Conservation (phyloP, 1,140 invertebrate genomes). For the Penaeus chinensis region DNA sequence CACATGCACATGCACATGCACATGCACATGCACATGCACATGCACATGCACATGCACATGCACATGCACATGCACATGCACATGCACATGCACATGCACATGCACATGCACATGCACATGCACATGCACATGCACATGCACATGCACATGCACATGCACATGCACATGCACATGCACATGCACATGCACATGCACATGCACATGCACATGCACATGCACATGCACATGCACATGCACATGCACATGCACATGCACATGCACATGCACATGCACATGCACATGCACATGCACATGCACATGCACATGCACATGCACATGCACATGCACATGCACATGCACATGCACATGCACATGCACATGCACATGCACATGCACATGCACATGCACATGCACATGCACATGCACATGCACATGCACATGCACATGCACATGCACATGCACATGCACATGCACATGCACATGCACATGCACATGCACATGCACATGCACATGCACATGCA, state of each 20-base stretch:
- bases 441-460: too few species aligned
- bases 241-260: neutral
- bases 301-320: too few species aligned
- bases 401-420: too few species aligned
- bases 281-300: too few species aligned
- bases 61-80: neutral
- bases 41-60: too few species aligned
- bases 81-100: neutral
- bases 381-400: conserved; percentile 7
- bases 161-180: too few species aligned
- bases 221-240: neutral
- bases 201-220: neutral
- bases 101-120: neutral
- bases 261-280: neutral
- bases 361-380: neutral
- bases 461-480: neutral
- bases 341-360: neutral
- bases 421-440: too few species aligned
- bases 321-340: neutral
- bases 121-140: neutral
- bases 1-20: neutral
- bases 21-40: too few species aligned
- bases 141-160: too few species aligned
- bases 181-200: neutral
- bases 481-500: neutral